A percentile compares a stretch with the other conserved stretches of the same genome.
Evolutionary conservation across 2,797 vertebrate genomes (phyloP).

Genomic region (Pseudochirops cupreus): DNA sequence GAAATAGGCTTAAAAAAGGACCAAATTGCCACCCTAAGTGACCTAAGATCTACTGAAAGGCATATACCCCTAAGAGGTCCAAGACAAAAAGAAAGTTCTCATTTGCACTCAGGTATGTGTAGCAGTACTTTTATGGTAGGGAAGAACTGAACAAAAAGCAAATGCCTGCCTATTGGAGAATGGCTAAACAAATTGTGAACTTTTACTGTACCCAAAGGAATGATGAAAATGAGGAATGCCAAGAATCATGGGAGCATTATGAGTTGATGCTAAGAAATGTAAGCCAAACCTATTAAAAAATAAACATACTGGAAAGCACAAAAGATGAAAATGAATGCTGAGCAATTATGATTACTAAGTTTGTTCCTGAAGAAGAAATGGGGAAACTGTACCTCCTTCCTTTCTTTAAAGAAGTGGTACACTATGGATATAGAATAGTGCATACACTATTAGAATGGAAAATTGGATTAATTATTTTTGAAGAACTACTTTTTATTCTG

Average conservation of each 20-base stretch:
- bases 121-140: not conserved
- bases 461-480: not conserved
- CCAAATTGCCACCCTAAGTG: not conserved
- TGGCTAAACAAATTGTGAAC: not conserved
- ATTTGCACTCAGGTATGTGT: not conserved
- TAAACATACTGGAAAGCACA: not conserved
- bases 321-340: not conserved
- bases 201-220: not conserved
- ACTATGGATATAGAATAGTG: not conserved
- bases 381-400: not conserved
- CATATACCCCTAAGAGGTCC: not conserved
- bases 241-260: not conserved
- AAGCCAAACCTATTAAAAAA: not conserved
- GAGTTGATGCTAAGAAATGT: not conserved
- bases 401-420: not conserved
- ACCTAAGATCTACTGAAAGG: not conserved
- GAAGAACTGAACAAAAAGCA: not conserved
- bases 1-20: constrained; percentile 14
- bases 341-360: not conserved
- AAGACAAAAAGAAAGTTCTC: not conserved
- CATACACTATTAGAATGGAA: not conserved
- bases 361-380: not conserved
- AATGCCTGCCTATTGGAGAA: not conserved
- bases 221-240: not conserved
- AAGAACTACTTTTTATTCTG: not conserved